Conservation (phyloP, 1,140 invertebrate species). For the Drosophila equinoxialis region DNA sequence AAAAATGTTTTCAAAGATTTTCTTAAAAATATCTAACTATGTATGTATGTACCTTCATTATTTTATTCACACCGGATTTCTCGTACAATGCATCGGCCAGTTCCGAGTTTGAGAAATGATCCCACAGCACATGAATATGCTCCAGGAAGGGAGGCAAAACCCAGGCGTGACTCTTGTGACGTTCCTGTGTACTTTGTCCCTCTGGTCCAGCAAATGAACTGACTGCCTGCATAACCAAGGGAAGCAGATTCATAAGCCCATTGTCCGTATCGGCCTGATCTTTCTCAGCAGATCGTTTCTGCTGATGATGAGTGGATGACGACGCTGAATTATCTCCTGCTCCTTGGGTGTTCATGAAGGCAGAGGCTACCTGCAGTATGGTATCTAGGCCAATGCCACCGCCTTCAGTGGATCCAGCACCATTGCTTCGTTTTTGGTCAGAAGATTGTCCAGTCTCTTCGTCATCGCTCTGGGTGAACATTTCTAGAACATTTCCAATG, state of each 20-base stretch:
- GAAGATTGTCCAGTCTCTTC: slow-evolving; percentile 40
- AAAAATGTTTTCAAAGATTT: background rate
- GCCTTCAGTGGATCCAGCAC: slow-evolving; percentile 44
- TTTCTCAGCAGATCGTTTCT: slow-evolving; percentile 49
- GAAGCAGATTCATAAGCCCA: slow-evolving; percentile 87
- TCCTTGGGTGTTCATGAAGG: slow-evolving; percentile 84
- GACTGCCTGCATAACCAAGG: slow-evolving; percentile 86
- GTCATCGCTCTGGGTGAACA: slow-evolving; percentile 81
- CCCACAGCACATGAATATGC: slow-evolving; percentile 89
- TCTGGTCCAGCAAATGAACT: slow-evolving; percentile 84
- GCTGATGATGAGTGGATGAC: slow-evolving; percentile 43
- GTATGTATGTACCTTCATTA: slow-evolving; percentile 84
- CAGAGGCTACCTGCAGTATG: slow-evolving; percentile 86
- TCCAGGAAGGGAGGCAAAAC: slow-evolving; percentile 90
- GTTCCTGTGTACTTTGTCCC: slow-evolving; percentile 84
- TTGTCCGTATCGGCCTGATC: slow-evolving; percentile 74
- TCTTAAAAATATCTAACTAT: background rate
- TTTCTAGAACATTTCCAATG: slow-evolving; percentile 83
- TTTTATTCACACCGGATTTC: slow-evolving; percentile 87
- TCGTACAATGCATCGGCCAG: slow-evolving; percentile 89
- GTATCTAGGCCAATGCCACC: slow-evolving; percentile 83
- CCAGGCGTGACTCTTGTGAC: slow-evolving; percentile 88
- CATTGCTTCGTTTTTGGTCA: slow-evolving; percentile 44
- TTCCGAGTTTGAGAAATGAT: slow-evolving; percentile 91
- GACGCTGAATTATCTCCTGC: slow-evolving; percentile 29